Evolutionary conservation across 1,140 invertebrate species (phyloP), one percentile per base, ranked within the genome.

Genomic region (Rhysida immarginata): DNA sequence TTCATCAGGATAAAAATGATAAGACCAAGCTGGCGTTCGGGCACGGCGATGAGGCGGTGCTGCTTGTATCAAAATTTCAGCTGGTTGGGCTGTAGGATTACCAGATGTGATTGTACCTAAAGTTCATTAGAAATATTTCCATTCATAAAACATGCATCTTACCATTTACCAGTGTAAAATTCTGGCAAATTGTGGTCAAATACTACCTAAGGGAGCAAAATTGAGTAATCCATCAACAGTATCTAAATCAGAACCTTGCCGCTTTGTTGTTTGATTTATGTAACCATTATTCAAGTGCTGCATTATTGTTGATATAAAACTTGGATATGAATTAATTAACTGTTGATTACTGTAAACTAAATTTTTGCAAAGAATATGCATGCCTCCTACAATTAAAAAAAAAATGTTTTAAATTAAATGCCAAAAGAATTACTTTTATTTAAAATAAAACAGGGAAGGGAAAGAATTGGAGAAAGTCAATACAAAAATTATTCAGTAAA

Each of bases 1-100:
- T 71, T 94, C 89, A 61, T 90, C 86, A 0, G 87, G 86, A 70
- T 88, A 90, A 71, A 91, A 95, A 69, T 93, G 87, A 70, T 93
- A 91, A 27, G 85, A 86, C 85, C 89, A 92, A 43, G 88, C 84
- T 1, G 90, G 83, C 5, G 85, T 85, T 53, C 89, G 75, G 0
- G 88, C 84, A 59, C 88, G 72, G 59, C 87, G 75, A 61, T 91
- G 85, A 25, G 85, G 83, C 8, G 83, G 78, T 0, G 70, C 77
- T 64, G 75, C 75, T 62, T 82, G 80, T 55, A 94, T 83, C 1
- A 95, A 73, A 45, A 89, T 83, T 66, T 92, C 87, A 0, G 87
- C 85, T 5, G 88, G 81, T 67, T 89, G 86, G 2, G 87, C 85
- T 16, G 85, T 87, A 3, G 85, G 82, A 70, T 87, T 89, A 58